Conservation (phyloP, 2,797 vertebrate genomes). For the Meda fulgida region DNA sequence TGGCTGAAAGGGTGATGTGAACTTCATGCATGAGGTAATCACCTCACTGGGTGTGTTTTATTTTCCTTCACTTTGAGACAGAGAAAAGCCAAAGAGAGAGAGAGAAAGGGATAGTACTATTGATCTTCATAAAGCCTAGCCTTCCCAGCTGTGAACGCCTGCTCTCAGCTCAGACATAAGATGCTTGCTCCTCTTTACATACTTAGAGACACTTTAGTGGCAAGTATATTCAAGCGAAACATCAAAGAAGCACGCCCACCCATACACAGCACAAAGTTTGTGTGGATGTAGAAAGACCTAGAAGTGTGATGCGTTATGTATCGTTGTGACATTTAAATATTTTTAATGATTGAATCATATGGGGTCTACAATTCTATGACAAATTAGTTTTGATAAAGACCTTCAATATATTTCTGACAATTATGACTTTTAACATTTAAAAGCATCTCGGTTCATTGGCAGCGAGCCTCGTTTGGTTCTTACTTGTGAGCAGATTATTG, state of each 20-base stretch:
- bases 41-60: slow-evolving; percentile 36
- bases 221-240: slow-evolving; percentile 18
- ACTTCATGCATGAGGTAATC: slow-evolving; percentile 49
- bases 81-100: slow-evolving; percentile 36
- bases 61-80: not conserved
- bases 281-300: not conserved
- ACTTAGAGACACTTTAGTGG: slow-evolving; percentile 27
- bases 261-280: not conserved
- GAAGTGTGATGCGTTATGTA: not conserved
- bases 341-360: not conserved
- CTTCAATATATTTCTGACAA: not conserved
- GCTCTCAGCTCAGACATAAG: slow-evolving; percentile 41
- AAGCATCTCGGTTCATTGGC: not conserved
- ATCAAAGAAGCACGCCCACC: not conserved
- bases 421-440: slow-evolving; percentile 13
- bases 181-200: slow-evolving; percentile 25
- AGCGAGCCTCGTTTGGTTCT: not conserved
- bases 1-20: slow-evolving; percentile 31
- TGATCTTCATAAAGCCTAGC: slow-evolving; percentile 41
- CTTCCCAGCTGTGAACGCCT: slow-evolving; percentile 9
- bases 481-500: not conserved
- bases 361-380: not conserved
- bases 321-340: not conserved
- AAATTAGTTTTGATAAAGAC: slow-evolving; percentile 10
- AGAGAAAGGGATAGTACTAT: slow-evolving; percentile 36